These are phyloP conservation scores for Bhutanitis thaidina DNA, from an alignment of 2,888 invertebrate species.

Conservation along the genomic window DNA sequence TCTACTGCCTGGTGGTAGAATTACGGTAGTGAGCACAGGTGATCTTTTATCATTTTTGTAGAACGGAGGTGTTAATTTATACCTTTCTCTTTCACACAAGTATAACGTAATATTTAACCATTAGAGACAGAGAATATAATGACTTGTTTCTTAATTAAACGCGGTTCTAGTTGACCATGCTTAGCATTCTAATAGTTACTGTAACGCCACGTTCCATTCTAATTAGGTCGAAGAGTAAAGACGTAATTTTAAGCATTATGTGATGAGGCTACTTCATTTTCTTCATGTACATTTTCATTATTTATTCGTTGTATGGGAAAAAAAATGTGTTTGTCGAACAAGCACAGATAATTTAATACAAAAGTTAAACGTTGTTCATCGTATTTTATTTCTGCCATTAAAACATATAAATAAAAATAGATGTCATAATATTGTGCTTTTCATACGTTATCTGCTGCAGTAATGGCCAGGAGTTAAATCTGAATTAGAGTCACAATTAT, in stretches of 20 bases:
- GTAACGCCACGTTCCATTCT: constrained; percentile 48
- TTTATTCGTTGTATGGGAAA: constrained; percentile 38
- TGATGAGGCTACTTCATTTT: constrained; percentile 28
- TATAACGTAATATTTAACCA: constrained; percentile 24
- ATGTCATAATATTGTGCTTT: constrained; percentile 22
- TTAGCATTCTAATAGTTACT: constrained; percentile 63
- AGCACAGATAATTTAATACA: not conserved
- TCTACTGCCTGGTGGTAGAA: constrained; percentile 71
- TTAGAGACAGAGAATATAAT: constrained; percentile 47
- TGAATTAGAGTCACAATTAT: constrained; percentile 29
- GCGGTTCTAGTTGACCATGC: constrained; percentile 61
- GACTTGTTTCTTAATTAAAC: constrained; percentile 59
- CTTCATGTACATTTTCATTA: constrained; percentile 29
- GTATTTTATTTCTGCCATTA: not conserved
- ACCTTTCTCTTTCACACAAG: constrained; percentile 53
- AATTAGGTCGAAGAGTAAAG: constrained; percentile 53
- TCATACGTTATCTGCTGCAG: constrained; percentile 21
- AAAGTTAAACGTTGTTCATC: not conserved
- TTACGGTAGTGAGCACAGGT: constrained; percentile 80
- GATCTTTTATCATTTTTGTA: constrained; percentile 74
- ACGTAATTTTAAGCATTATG: constrained; percentile 44
- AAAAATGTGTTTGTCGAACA: constrained; percentile 24
- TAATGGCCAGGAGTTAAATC: constrained; percentile 24
- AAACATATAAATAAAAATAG: constrained; percentile 1
- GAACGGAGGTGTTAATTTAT: constrained; percentile 64